Conservation (phyloP, 2,888 invertebrate genomes). For the Drosophila diplacantha region DNA sequence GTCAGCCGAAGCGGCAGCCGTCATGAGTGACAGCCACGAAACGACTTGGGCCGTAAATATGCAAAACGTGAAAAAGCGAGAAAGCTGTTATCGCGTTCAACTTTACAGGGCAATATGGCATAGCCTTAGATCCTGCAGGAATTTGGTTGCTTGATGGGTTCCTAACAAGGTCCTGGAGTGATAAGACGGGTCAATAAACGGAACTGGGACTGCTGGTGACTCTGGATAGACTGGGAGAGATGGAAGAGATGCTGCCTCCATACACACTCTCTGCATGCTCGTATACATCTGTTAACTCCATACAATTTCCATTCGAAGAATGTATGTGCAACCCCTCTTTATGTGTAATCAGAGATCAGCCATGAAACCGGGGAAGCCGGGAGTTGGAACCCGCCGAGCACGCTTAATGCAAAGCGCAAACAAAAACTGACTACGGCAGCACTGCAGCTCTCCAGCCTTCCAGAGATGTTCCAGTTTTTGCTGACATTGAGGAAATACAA, state of each 20-base stretch:
- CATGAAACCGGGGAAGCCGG: background rate
- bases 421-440: slow-evolving; percentile 16
- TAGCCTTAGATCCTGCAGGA: background rate
- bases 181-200: background rate
- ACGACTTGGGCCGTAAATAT: slow-evolving; percentile 6
- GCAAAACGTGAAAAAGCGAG: background rate
- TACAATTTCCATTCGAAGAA: background rate
- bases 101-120: background rate
- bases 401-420: slow-evolving; percentile 9
- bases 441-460: slow-evolving; percentile 21
- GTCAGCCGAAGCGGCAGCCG: slow-evolving; percentile 11
- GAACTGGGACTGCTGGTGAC: no score
- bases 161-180: background rate
- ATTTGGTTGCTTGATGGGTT: background rate
- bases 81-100: background rate
- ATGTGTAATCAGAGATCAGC: slow-evolving; percentile 14
- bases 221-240: background rate
- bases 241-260: no score
- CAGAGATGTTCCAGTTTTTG: slow-evolving; percentile 25
- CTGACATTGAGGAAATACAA: slow-evolving; percentile 32
- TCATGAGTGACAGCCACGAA: slow-evolving; percentile 7
- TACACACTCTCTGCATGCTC: no score
- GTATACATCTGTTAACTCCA: no score
- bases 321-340: no score
- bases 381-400: slow-evolving; percentile 6